These are phyloP conservation scores for Brachypterus glaber DNA, from an alignment of 2,888 invertebrate species.

Conservation along the genomic window DNA sequence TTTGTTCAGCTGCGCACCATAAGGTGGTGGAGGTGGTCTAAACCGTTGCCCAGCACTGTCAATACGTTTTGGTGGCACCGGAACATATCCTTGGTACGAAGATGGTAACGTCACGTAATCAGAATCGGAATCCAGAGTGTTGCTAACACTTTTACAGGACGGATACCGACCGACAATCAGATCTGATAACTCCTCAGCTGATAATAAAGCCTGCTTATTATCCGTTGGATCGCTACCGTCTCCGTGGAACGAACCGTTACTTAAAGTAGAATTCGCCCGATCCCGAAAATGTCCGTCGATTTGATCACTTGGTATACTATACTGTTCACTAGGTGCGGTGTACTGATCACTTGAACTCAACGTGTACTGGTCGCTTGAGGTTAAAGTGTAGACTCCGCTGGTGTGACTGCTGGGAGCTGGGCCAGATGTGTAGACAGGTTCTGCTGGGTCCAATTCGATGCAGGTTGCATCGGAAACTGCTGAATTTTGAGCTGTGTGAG, in stretches of 20 bases:
- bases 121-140: conserved; percentile 78
- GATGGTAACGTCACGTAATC: conserved; percentile 75
- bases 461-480: conserved; percentile 64
- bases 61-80: conserved; percentile 60
- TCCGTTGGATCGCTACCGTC: conserved; percentile 85
- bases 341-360: conserved; percentile 36
- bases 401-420: conserved; percentile 72
- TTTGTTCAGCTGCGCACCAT: conserved; percentile 34
- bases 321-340: conserved; percentile 30
- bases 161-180: conserved; percentile 76
- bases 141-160: conserved; percentile 67
- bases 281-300: conserved; percentile 50
- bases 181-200: conserved; percentile 76
- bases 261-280: conserved; percentile 69
- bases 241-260: conserved; percentile 74
- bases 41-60: conserved; percentile 47
- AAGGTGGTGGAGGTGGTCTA: conserved; percentile 44
- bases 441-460: conserved; percentile 50
- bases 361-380: conserved; percentile 49
- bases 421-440: conserved; percentile 46
- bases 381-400: conserved; percentile 76
- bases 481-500: conserved; percentile 81
- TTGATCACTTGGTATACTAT: conserved; percentile 34
- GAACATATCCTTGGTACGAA: conserved; percentile 43
- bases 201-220: conserved; percentile 62